Conservation (phyloP, 2,113 vertebrate species). For the Todiramphus chloris region DNA sequence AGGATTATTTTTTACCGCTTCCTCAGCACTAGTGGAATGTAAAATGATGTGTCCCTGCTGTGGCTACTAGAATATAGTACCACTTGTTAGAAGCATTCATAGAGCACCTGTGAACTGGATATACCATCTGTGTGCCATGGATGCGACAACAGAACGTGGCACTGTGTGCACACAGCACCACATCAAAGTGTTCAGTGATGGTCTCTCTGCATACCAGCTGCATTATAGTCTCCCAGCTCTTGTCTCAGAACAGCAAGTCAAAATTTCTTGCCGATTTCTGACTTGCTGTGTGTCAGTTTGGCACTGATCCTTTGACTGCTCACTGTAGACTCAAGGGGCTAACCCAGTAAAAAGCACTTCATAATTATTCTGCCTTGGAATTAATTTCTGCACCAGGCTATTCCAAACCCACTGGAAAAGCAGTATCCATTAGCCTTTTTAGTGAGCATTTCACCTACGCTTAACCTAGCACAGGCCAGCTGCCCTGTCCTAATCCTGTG, state of each 20-base stretch:
- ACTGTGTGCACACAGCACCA: neutral
- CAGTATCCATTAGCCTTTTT: neutral
- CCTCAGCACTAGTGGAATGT: neutral
- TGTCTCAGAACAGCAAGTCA: neutral
- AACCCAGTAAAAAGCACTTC: neutral
- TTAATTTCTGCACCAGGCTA: neutral
- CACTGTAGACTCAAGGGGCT: neutral
- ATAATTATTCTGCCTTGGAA: neutral
- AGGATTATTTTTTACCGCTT: neutral
- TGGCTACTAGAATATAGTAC: neutral
- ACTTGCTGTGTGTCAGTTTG: neutral
- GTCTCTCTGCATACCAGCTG: neutral
- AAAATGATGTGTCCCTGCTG: rapidly evolving
- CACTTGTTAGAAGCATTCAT: neutral
- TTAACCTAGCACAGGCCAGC: neutral
- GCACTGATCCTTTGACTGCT: neutral
- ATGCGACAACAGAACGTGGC: neutral
- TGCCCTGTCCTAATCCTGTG: neutral
- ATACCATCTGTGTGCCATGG: neutral
- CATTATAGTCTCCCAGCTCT: rapidly evolving
- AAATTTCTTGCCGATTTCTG: neutral
- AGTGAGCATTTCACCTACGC: neutral
- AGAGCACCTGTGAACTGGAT: neutral
- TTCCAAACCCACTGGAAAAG: neutral
- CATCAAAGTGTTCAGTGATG: neutral